A percentile compares a stretch with the other conserved stretches of the same genome.
Evolutionary conservation across 2,113 vertebrate species (phyloP).

Genomic region (Phyllostomus hastatus): DNA sequence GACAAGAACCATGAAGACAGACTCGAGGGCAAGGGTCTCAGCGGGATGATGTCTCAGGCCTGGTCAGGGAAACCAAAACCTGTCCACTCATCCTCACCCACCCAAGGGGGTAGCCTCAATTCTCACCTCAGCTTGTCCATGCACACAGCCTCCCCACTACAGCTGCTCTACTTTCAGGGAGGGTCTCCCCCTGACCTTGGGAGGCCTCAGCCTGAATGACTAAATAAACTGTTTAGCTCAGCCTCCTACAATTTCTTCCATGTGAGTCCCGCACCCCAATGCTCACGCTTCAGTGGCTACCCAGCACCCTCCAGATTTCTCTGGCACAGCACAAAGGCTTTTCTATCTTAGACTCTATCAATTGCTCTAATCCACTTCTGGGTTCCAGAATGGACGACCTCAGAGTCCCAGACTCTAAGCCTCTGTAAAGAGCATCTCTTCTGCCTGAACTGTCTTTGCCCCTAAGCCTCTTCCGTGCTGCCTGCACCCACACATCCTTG

Average conservation of each 20-base stretch:
- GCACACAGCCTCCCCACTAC: neutral
- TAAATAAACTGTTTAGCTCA: neutral
- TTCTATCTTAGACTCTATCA: neutral
- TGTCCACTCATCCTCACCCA: neutral
- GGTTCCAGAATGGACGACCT: neutral
- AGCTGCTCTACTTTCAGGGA: neutral
- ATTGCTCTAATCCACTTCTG: neutral
- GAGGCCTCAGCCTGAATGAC: neutral
- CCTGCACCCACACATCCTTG: neutral
- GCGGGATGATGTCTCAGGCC: neutral
- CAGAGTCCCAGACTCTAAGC: neutral
- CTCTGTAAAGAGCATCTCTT: neutral
- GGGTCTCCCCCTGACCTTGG: neutral
- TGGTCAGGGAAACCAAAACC: neutral
- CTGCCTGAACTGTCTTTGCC: neutral
- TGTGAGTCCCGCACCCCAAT: neutral
- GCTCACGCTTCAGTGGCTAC: neutral
- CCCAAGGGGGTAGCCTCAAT: neutral
- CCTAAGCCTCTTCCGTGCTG: neutral
- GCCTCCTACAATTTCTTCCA: neutral
- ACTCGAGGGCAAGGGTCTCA: neutral
- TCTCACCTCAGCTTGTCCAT: neutral
- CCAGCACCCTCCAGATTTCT: neutral
- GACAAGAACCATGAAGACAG: neutral
- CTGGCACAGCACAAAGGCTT: neutral